Conservation (phyloP, 1,140 invertebrate genomes). For the Protaetia brevitarsis region DNA sequence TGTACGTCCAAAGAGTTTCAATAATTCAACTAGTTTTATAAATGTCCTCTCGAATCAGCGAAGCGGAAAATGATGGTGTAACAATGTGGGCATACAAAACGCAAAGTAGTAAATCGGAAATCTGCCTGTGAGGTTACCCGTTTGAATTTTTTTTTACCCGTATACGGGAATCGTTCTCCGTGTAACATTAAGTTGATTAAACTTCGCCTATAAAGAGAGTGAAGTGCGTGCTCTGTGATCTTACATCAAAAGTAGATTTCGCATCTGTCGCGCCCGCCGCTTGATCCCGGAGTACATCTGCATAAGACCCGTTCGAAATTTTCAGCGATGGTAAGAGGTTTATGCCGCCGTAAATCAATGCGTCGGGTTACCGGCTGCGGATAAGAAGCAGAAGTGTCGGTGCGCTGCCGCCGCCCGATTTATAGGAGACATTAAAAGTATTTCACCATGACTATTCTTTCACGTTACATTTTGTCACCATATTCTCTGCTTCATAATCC, state of each 20-base stretch:
- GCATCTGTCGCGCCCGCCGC: neutral
- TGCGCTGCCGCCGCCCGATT: neutral
- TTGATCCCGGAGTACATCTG: neutral
- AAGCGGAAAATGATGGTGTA: too few relatives aligned
- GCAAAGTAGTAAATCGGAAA: too few relatives aligned
- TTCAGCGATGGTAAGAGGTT: neutral
- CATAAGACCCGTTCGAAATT: neutral
- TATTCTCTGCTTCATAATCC: conserved; percentile 5
- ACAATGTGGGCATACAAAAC: too few relatives aligned
- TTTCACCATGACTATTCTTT: conserved; percentile 5
- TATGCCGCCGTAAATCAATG: conserved; percentile 4
- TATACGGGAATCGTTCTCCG: neutral
- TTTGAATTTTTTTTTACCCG: neutral
- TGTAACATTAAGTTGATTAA: conserved; percentile 3
- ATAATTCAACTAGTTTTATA: too few relatives aligned
- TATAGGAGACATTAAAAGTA: conserved; percentile 11
- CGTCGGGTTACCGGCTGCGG: neutral
- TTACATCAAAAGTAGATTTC: neutral
- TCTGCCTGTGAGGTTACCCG: too few relatives aligned
- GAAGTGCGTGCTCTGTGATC: neutral
- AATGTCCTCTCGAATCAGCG: too few relatives aligned
- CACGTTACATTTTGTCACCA: conserved; percentile 10
- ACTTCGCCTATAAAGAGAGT: neutral
- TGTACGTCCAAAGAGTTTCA: too few relatives aligned
- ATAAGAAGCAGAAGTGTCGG: neutral